Conservation (phyloP, 2,888 invertebrate genomes). For the Athalia cordata region DNA sequence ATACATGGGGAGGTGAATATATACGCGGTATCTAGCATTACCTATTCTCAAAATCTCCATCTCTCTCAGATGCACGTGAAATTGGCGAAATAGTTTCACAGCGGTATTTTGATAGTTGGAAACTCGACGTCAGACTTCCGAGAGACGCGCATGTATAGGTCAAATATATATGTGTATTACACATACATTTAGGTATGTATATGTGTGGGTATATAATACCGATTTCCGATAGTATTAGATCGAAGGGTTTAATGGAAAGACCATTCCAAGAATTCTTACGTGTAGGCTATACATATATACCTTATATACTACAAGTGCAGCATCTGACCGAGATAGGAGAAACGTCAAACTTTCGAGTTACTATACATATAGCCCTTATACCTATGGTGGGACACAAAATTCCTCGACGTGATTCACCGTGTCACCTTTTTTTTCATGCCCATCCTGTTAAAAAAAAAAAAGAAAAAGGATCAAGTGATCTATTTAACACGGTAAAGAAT, state of each 20-base stretch:
- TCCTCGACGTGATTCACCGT: conserved; percentile 7
- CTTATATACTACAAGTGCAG: no score
- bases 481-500: no score
- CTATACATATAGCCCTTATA: neutral
- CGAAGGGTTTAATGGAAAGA: conserved; percentile 24
- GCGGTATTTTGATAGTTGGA: conserved; percentile 52
- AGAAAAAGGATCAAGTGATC: no score
- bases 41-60: neutral
- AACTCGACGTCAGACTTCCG: conserved; percentile 13
- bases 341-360: neutral
- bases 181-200: neutral
- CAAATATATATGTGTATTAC: neutral
- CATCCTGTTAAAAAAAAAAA: no score
- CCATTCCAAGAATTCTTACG: conserved; percentile 34
- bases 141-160: neutral
- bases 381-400: neutral
- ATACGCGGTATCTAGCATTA: neutral
- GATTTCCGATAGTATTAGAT: conserved; percentile 6
- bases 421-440: neutral
- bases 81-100: conserved; percentile 56
- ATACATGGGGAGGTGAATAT: neutral
- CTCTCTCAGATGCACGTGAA: conserved; percentile 46
- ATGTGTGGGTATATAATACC: neutral
- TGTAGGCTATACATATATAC: neutral
- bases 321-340: conserved; percentile 10